These are phyloP conservation scores for Mandrillus leucophaeus DNA, from an alignment of 2,113 vertebrate genomes.

Conservation along the genomic window DNA sequence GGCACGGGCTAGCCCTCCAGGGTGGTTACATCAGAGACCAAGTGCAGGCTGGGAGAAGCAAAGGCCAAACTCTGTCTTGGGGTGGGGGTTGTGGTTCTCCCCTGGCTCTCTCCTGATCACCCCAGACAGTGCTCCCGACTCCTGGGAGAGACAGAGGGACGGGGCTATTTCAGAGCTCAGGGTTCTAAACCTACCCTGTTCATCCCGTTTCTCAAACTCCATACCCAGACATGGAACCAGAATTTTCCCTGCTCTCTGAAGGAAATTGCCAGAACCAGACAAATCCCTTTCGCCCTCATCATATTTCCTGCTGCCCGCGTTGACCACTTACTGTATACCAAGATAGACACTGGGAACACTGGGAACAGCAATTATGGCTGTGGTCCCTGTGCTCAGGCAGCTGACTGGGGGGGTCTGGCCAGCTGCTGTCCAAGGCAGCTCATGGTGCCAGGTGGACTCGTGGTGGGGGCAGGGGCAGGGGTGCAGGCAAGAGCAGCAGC, in stretches of 20 bases:
- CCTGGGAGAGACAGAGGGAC: background rate
- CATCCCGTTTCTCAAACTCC: background rate
- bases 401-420: rapidly evolving
- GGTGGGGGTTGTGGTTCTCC: background rate
- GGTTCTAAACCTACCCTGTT: background rate
- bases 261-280: background rate
- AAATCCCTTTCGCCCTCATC: background rate
- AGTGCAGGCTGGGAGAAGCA: background rate
- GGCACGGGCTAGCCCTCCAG: background rate
- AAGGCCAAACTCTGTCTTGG: background rate
- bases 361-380: too few relatives aligned
- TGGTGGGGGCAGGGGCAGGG: too few relatives aligned
- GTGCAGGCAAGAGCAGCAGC: background rate
- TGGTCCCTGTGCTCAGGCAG: too few relatives aligned
- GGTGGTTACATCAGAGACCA: background rate
- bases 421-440: background rate
- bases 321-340: background rate
- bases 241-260: background rate
- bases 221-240: background rate
- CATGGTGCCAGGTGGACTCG: background rate
- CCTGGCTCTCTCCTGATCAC: too few relatives aligned
- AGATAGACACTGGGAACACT: background rate
- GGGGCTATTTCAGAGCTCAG: background rate
- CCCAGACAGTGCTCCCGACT: background rate
- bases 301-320: background rate